Conservation (phyloP, 2,888 invertebrate genomes). For the Torymus aiolomorphi region DNA sequence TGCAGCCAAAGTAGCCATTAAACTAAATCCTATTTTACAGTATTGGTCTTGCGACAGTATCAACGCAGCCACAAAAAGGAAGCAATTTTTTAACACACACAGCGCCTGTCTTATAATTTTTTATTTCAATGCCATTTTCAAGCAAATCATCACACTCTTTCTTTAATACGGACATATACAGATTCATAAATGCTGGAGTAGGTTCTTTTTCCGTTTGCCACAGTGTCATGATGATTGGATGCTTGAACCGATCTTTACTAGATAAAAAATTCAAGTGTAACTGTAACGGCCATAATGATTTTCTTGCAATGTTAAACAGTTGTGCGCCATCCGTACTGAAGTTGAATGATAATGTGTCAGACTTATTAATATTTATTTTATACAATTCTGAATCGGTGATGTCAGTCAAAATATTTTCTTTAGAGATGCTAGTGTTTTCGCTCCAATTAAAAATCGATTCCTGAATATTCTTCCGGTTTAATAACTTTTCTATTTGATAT, state of each 20-base stretch:
- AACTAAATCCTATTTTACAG: conserved; percentile 41
- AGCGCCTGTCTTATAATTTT: not conserved
- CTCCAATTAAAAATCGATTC: too few species aligned
- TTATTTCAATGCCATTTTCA: not conserved
- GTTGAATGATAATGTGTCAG: too few species aligned
- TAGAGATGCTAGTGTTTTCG: too few species aligned
- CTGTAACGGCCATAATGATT: conserved; percentile 56
- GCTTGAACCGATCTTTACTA: conserved; percentile 43
- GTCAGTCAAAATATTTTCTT: too few species aligned
- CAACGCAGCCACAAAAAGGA: not conserved
- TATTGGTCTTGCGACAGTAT: conserved; percentile 37
- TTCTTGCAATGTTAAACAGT: too few species aligned
- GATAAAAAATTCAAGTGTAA: conserved; percentile 54
- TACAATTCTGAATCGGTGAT: too few species aligned
- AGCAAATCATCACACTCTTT: conserved; percentile 9
- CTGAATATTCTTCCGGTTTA: conserved; percentile 34
- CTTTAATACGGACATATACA: too few species aligned
- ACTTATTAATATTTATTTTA: too few species aligned
- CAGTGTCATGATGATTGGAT: conserved; percentile 41
- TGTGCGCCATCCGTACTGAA: too few species aligned
- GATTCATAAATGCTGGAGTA: conserved; percentile 51
- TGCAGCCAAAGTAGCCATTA: conserved; percentile 54
- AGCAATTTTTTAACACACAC: not conserved
- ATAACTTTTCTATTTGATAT: conserved; percentile 49
- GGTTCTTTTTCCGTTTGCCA: conserved; percentile 55